Base-by-base conservation (phyloP, 2,113 vertebrate species). In the Erythrocercus mccallii region DNA sequence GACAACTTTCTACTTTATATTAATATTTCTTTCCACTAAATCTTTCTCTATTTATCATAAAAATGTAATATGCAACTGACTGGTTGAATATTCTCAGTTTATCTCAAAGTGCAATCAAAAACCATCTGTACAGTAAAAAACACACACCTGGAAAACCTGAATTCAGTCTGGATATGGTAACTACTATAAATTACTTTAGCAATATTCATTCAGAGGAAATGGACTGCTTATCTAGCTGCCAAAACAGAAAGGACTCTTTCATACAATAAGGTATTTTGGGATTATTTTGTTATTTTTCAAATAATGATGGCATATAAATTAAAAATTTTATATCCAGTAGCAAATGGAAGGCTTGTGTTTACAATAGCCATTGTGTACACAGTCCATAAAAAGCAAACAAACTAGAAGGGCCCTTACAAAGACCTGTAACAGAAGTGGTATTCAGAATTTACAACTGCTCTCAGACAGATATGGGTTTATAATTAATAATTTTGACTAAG, bases 191-290 rank as follows among this genome's bases (percentile, higher is more conserved):
- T 37, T 83, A 70, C 30, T 57, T 22, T 0, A 73, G 66, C 45
- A 73, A 54, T 44, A 71, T 23, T 64, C 72, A 70, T 62, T 74
- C 56, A 64, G 56, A 95, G 91, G 91, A 95, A 95, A 81, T 4
- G 7, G 56, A 56, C 60, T 92, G 81, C 92, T 96, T 95, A 94
- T 95, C 88, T 93, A 66, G 74, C 72, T 78, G 69, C 77, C 10
- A 21, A 81, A 81, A 91, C 78, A 33, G 44, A 94, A 90, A 70
- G 28, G n/a, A 35, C 31, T 65, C 47, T 57, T 60, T 80, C 64
- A 88, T 12, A 93, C 64, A 92, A 88, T 81, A 50, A 66, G n/a
- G 64, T 80, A 88, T 73, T 95, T 61, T 13, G 38, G 42, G 47
- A 83, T 54, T 88, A 83, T 37, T 86, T 88, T 79, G 19, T 7